Base-by-base conservation (phyloP, 2,113 vertebrate species). In the Antennarius striatus region DNA sequence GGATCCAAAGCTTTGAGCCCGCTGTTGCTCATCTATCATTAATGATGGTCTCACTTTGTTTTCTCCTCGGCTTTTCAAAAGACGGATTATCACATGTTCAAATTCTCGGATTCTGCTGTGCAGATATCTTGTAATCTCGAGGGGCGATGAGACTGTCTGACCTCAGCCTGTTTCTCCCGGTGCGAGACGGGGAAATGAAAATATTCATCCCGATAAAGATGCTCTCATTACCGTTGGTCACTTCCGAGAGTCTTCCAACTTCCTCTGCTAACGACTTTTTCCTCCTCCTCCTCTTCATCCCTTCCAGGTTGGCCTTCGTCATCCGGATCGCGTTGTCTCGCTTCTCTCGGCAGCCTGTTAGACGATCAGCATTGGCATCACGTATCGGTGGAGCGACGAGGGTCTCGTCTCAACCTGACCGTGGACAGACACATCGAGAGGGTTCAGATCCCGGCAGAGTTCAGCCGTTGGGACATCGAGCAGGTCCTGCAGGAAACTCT, bases 291-390 rank as follows among this genome's bases (percentile, higher is more conserved):
- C 3, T 39, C 28, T 7, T 12, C 28, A 7, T 10, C 28, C 42
- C 10, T 46, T 62, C 13, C 57, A 87, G 85, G 57, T 0, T 11
- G 45, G 51, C 28, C 62, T 57, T 61, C 85, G 4, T 79, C 90
- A 30, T 59, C 88, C 12, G 91, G 89, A 51, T 72, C 80, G 30
- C 89, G 81, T 68, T 77, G 69, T 65, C 88, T 84, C 14, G 86
- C 93, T 49, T 94, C 91, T 0, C 83, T 96, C 63, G 96, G 96
- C 77, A 99, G 96, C 67, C 91, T 99, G 69, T 88, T 99, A 70
- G 96, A 99, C n/a, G 97, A 99, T 63, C 95, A 96, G 43, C 96
- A 98, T 8, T 99, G 97, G 97, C 97, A 99, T 82, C 92, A 86
- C 3, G 89, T 96, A 53, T 87, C 88, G 3, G 72, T 98, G 81